Percentiles rank a stretch among this genome's conserved stretches.
phyloP scores from a whole-genome alignment of 2,113 vertebrate species.

The Cathartes aura region DNA sequence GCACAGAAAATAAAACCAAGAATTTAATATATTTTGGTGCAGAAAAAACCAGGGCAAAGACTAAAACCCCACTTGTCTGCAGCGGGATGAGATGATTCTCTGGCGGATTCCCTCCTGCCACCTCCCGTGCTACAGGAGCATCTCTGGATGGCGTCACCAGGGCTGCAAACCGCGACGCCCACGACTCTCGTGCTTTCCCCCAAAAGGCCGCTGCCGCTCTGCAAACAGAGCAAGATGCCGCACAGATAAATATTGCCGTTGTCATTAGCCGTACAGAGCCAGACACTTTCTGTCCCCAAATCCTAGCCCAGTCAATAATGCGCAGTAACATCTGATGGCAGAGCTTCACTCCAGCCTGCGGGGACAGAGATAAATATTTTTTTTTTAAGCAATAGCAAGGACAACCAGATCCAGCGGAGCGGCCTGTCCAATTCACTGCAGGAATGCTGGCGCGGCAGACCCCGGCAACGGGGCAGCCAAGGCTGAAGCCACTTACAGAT shows the following conservation, averaged over 20 bases:
- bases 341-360: background rate
- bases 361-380: background rate
- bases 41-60: accelerated
- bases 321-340: background rate
- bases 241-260: accelerated
- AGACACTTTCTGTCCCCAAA: background rate
- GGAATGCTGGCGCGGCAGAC: background rate
- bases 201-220: background rate
- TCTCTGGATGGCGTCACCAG: background rate
- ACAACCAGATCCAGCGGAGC: background rate
- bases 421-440: background rate
- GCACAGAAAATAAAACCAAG: background rate
- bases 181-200: accelerated
- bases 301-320: background rate
- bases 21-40: background rate
- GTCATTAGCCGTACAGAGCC: accelerated
- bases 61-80: background rate
- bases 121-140: background rate
- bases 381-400: background rate
- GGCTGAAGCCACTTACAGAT: background rate
- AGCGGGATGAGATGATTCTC: background rate
- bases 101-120: background rate
- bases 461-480: background rate
- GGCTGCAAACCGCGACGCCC: background rate
- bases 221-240: background rate